These are phyloP conservation scores for Thereuonema tuberculata DNA, from an alignment of 1,140 invertebrate genomes.

Conservation along the genomic window DNA sequence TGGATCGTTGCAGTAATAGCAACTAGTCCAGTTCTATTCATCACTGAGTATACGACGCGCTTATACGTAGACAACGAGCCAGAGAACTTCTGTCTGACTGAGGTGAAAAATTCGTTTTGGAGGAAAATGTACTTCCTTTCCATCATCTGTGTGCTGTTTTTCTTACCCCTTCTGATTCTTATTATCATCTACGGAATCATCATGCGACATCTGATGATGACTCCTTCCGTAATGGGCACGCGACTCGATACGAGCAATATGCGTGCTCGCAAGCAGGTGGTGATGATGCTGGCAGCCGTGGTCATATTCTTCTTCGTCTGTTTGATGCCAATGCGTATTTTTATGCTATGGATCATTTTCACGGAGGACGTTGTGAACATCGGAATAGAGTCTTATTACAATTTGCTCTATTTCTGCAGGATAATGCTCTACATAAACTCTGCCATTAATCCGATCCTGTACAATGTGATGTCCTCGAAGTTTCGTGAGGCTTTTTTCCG, in stretches of 20 bases:
- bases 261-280: conserved; percentile 38
- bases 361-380: conserved; percentile 46
- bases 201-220: conserved; percentile 62
- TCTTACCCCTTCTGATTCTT: conserved; percentile 61
- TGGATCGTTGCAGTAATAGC: conserved; percentile 72
- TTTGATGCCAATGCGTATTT: conserved; percentile 66
- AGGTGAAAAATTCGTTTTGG: conserved; percentile 54
- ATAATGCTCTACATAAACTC: conserved; percentile 80
- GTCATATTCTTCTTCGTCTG: conserved; percentile 83
- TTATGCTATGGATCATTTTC: conserved; percentile 71
- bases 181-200: conserved; percentile 69
- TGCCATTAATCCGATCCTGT: conserved; percentile 76
- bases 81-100: conserved; percentile 56
- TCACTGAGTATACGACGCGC: conserved; percentile 50
- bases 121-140: conserved; percentile 59
- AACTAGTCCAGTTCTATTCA: conserved; percentile 65
- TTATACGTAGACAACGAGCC: conserved; percentile 51
- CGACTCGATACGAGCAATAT: conserved; percentile 16
- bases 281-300: conserved; percentile 76
- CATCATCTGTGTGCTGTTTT: conserved; percentile 66
- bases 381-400: conserved; percentile 66
- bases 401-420: conserved; percentile 67
- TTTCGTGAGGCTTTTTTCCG: conserved; percentile 60
- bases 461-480: conserved; percentile 82
- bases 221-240: conserved; percentile 35